Conservation (phyloP, 2,888 invertebrate genomes). For the Athalia cordata region DNA sequence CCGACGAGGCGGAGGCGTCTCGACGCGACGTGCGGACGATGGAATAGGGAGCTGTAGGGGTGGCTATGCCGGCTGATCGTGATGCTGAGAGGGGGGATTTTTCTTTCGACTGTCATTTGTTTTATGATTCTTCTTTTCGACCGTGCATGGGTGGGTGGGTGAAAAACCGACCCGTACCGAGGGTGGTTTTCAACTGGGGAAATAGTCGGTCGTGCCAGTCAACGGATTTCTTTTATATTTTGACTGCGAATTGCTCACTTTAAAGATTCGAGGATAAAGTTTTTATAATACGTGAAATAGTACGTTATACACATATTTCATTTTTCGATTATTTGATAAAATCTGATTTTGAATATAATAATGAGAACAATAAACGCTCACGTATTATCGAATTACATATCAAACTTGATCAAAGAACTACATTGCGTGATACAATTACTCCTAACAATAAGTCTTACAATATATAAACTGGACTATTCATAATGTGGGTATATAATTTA, state of each 20-base stretch:
- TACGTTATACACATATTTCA: no score
- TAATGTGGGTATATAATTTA: neutral
- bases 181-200: no score
- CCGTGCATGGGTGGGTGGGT: neutral
- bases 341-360: no score
- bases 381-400: no score
- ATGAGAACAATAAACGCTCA: no score
- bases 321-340: no score
- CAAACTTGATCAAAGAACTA: no score
- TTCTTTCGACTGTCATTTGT: conserved; percentile 34
- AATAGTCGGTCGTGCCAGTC: no score
- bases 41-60: no score
- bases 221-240: neutral
- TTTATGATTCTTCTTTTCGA: conserved; percentile 16
- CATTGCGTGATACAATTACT: neutral
- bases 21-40: no score
- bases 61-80: no score
- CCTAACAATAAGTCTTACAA: neutral
- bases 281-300: no score
- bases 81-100: neutral
- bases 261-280: neutral
- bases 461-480: neutral
- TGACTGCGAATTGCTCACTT: conserved; percentile 13
- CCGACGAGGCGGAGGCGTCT: neutral
- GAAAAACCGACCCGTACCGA: neutral